phyloP scores from a whole-genome alignment of 1,140 invertebrate species.

The Camponotus vicinus region DNA sequence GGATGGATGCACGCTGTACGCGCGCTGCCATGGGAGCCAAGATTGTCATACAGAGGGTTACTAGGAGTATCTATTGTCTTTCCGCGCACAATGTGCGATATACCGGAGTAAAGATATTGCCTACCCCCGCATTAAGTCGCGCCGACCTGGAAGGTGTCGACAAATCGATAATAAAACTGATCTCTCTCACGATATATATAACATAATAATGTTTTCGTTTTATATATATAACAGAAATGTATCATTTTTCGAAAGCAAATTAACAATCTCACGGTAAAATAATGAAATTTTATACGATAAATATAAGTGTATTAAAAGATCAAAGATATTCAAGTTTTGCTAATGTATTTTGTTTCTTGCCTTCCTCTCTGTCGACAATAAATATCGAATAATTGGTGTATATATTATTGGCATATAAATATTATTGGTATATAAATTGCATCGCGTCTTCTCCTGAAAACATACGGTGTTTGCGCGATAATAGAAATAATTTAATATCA shows the following conservation, averaged over 20 bases:
- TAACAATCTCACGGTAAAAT: background rate
- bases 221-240: background rate
- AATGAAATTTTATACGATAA: conserved; percentile 2
- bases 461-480: background rate
- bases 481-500: conserved; percentile 28
- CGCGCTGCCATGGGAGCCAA: conserved; percentile 43
- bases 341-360: background rate
- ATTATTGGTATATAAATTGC: conserved; percentile 14
- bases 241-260: background rate
- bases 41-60: conserved; percentile 59
- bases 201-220: no score
- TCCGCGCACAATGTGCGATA: conserved; percentile 30
- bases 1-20: conserved; percentile 39
- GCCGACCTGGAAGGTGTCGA: background rate
- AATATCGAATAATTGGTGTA: conserved; percentile 30
- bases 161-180: conserved; percentile 48
- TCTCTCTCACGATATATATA: background rate
- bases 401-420: background rate
- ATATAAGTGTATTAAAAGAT: background rate
- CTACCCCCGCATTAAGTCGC: conserved; percentile 17
- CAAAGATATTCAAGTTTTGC: background rate
- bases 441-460: conserved; percentile 14
- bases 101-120: conserved; percentile 46
- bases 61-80: conserved; percentile 58
- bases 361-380: background rate